These are phyloP conservation scores for Callipepla squamata DNA, from an alignment of 2,113 vertebrate genomes.

Conservation along the genomic window DNA sequence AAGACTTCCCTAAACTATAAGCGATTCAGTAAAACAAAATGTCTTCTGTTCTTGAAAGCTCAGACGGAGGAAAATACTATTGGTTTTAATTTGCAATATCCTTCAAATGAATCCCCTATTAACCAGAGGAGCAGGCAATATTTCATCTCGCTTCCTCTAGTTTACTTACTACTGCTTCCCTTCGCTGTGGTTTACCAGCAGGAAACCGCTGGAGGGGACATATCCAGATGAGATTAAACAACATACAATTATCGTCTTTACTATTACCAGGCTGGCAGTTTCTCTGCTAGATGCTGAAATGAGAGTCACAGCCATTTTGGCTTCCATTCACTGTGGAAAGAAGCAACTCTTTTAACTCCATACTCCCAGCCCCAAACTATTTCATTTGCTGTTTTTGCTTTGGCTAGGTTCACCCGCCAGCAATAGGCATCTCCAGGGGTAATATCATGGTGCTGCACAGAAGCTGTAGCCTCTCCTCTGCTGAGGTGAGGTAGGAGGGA, in stretches of 20 bases:
- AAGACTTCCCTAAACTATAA: neutral
- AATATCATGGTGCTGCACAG: neutral
- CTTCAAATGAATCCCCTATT: conserved; percentile 30
- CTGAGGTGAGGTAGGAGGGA: neutral
- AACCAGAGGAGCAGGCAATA: conserved; percentile 10
- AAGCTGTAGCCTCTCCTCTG: neutral
- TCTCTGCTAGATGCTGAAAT: conserved; percentile 45
- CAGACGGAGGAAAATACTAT: neutral
- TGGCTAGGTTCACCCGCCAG: neutral
- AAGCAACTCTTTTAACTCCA: neutral
- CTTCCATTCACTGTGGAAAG: neutral
- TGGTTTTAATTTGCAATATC: conserved; percentile 45
- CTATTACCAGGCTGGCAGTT: conserved; percentile 40
- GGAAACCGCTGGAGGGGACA: conserved; percentile 65
- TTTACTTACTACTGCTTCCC: conserved; percentile 42
- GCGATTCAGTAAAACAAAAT: conserved; percentile 26
- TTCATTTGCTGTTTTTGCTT: neutral
- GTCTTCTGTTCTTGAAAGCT: conserved; percentile 44
- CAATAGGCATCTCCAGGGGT: neutral
- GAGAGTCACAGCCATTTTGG: neutral
- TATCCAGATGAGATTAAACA: conserved; percentile 63
- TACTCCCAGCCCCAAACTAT: neutral
- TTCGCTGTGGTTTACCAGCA: conserved; percentile 67
- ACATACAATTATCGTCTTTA: conserved; percentile 58
- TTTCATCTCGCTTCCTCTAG: conserved; percentile 48